Evolutionary conservation across 2,797 vertebrate species (phyloP).

Genomic region (Pseudomugil gertrudae): DNA sequence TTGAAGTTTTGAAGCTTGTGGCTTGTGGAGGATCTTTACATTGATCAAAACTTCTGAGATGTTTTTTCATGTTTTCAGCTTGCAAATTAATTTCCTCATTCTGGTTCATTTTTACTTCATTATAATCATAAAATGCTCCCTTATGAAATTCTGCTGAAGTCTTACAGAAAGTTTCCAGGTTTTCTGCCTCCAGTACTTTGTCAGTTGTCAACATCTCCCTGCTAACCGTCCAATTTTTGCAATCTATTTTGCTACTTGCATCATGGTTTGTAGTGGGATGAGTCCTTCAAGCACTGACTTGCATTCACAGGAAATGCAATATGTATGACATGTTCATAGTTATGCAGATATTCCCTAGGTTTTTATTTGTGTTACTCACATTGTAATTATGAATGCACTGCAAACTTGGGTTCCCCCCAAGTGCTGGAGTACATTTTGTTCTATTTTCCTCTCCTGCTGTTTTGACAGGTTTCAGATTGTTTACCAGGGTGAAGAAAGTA

Average conservation of each 20-base stretch:
- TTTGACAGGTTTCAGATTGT: conserved; percentile 58
- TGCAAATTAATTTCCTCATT: neutral
- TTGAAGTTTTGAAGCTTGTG: no score
- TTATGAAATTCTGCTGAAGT: neutral
- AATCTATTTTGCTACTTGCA: neutral
- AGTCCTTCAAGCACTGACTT: neutral
- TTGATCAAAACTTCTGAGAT: neutral
- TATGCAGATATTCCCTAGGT: conserved; percentile 18
- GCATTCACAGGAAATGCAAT: conserved; percentile 1
- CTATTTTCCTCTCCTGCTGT: conserved; percentile 33
- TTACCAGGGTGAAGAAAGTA: conserved; percentile 38
- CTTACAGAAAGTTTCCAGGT: conserved; percentile 3
- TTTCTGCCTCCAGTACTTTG: neutral
- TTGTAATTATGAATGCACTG: conserved; percentile 25
- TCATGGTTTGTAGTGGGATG: neutral
- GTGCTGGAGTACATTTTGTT: conserved; percentile 23
- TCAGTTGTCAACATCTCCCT: neutral
- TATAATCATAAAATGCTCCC: neutral
- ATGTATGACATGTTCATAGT: conserved; percentile 16
- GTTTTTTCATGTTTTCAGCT: neutral
- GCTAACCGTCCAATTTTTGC: neutral
- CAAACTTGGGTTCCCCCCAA: conserved; percentile 17
- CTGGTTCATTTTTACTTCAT: neutral
- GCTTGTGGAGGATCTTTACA: no score
- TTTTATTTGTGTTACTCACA: conserved; percentile 15